Evolutionary conservation across 2,113 vertebrate genomes (phyloP), one percentile per base, ranked within the genome.

Genomic region (Noctilio leporinus): DNA sequence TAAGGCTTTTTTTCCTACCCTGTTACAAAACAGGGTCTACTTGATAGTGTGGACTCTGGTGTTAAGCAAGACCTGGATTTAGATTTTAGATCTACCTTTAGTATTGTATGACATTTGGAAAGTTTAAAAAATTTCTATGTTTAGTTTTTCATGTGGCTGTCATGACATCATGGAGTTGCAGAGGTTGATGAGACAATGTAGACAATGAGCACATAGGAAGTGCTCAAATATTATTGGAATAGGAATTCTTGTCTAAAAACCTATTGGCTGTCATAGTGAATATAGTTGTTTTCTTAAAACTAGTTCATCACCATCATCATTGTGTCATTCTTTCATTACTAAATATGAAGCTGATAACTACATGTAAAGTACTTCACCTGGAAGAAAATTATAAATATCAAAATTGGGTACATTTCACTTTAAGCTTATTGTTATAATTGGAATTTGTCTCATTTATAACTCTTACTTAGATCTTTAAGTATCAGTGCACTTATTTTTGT

Each of bases 391-490:
- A 17, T 30, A 26, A 65, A 40, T 86, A 59, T 91, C 5, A 70
- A 64, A 93, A 72, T 62, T 30, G 26, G 70, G 53, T 64, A 70
- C 47, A 69, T 87, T 94, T 90, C 86, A 76, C 67, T 87, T 95
- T 93, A 43, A 77, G 38, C 45, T 92, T 69, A 82, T 69, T 70
- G 57, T 93, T 95, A 17, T 72, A 76, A 89, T 84, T 73, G 33
- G 62, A 85, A 47, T 7, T 49, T 57, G 11, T 82, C 59, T 72
- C 47, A 92, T 90, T 95, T 84, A 82, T 80, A 91, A 78, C 15
- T 89, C 96, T 95, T 82, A 7, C 69, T 93, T 93, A 64, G 69
- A 70, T 62, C 43, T 93, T 87, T 89, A 94, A 72, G 8, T 87
- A 47, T 70, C 30, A 82, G 11, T 53, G 80, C 43, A 85, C 10